phyloP scores from a whole-genome alignment of 2,797 vertebrate genomes.

The Mormyrus proboscirostris region DNA sequence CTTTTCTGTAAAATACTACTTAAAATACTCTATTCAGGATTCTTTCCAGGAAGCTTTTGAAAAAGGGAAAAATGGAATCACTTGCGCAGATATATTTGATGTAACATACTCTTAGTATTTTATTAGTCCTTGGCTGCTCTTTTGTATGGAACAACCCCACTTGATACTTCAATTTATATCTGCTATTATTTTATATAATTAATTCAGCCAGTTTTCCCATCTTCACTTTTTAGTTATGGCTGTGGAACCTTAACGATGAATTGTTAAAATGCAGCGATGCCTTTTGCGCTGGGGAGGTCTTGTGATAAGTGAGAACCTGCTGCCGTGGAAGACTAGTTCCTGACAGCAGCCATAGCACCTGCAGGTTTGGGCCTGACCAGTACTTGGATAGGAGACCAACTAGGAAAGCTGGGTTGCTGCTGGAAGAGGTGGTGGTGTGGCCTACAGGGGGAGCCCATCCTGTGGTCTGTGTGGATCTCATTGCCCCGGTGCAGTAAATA shows the following conservation, averaged over 20 bases:
- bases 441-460: background rate
- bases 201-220: background rate
- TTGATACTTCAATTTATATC: too few relatives aligned
- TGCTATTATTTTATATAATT: background rate
- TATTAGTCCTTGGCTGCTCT: background rate
- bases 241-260: background rate
- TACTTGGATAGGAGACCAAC: background rate
- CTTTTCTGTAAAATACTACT: background rate
- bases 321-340: background rate
- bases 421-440: background rate
- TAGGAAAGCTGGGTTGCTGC: background rate
- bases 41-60: background rate
- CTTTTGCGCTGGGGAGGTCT: background rate
- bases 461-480: background rate
- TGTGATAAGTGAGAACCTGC: background rate
- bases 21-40: background rate
- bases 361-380: background rate
- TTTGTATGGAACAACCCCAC: background rate
- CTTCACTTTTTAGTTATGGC: background rate
- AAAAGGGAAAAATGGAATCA: background rate
- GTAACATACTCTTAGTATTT: background rate
- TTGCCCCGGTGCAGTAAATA: background rate
- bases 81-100: background rate
- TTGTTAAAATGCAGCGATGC: background rate
- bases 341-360: background rate